Conservation (phyloP, 37 sponge, comb jelly and placozoan species). For the Cliona cf. orientalis region DNA sequence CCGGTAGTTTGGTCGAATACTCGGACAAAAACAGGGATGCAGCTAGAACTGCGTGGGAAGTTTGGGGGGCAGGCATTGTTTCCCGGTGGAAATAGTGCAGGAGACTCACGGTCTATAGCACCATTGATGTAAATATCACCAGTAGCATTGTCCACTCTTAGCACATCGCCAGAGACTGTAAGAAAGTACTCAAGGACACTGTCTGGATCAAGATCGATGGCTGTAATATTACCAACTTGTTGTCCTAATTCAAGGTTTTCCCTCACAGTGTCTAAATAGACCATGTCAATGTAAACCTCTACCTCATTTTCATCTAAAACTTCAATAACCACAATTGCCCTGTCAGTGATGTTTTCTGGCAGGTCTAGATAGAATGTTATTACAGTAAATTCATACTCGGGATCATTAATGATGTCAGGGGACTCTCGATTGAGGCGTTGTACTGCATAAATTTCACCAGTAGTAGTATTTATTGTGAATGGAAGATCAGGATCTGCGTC, state of each 20-base stretch:
- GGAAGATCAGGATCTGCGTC: neutral
- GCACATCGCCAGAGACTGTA: constrained; percentile 18
- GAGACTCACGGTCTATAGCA: constrained; percentile 55
- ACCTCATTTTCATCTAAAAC: constrained; percentile 58
- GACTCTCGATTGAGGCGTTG: constrained; percentile 11
- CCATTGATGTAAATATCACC: constrained; percentile 42
- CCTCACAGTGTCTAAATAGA: constrained; percentile 1
- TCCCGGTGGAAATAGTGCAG: constrained; percentile 2
- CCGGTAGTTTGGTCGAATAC: constrained; percentile 27
- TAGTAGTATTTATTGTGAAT: constrained; percentile 35
- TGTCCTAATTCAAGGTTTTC: constrained; percentile 20
- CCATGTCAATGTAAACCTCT: neutral
- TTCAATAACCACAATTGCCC: constrained; percentile 24
- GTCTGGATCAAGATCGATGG: constrained; percentile 52
- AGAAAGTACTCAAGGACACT: constrained; percentile 35
- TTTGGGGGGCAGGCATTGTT: constrained; percentile 28
- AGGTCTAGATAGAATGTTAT: constrained; percentile 24
- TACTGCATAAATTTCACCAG: constrained; percentile 40
- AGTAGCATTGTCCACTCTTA: constrained; percentile 30
- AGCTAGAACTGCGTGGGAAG: constrained; percentile 27
- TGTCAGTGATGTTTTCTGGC: constrained; percentile 22
- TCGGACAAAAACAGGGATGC: constrained; percentile 11
- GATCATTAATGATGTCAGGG: neutral
- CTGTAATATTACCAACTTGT: constrained; percentile 28
- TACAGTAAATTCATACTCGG: constrained; percentile 16